Evolutionary conservation across 2,797 vertebrate species (phyloP), one percentile per base, ranked within the genome.

Genomic region (Mergus octosetaceus): DNA sequence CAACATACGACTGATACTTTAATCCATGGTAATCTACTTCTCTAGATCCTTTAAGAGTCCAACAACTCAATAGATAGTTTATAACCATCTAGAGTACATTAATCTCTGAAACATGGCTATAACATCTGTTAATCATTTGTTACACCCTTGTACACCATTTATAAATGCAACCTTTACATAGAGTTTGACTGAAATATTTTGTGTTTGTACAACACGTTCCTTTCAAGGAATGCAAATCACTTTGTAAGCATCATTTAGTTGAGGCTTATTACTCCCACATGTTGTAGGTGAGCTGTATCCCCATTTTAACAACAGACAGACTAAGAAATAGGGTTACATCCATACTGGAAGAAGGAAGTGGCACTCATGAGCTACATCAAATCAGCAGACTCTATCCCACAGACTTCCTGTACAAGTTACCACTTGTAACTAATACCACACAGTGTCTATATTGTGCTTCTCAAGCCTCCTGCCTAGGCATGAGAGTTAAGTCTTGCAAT

Each of bases 51-150:
- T 91, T 58, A 79, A 75, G 22, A 65, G 45, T 51, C 27, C 32
- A 92, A n/a, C n/a, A 85, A 69, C 34, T 89, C 72, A 66, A 83
- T 15, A 90, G 72, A 85, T 80, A 95, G 51, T 94, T 96, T 94
- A 94, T 84, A 95, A 86, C 82, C 76, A 79, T 43, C 79, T 92
- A 95, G 64, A 87, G 86, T 47, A 66, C 60, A 73, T 90, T 90
- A 89, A 92, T 92, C 82, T 81, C 73, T 76, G 19, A 73, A 92
- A 84, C 56, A 77, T 45, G 58, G 43, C 51, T 73, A 6, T 91
- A 96, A 91, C 94, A 95, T 93, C 94, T 97, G 92, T 96, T 96
- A 97, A 96, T 94, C 66, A 93, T 96, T 96, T 96, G 70, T 94
- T 91, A 89, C 60, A 47, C 45, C 62, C 68, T 96, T 89, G 70